Conservation (phyloP, 92 coral and sea anemone genomes). For the Palythoa caribaeorum region DNA sequence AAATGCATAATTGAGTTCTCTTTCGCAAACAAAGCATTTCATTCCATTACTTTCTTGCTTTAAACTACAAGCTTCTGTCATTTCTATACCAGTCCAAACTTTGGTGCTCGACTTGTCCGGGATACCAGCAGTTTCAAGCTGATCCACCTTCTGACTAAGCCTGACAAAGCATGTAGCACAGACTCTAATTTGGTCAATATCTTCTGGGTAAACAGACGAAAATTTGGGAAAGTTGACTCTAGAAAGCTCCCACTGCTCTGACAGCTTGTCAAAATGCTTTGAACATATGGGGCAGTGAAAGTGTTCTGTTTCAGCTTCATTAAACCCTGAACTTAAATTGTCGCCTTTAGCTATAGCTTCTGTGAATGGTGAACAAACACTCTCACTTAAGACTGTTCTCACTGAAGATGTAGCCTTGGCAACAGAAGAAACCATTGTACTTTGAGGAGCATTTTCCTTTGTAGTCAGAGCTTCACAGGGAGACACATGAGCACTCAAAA, state of each 20-base stretch:
- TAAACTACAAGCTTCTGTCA: constrained; percentile 27
- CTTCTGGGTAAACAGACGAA: constrained; percentile 63
- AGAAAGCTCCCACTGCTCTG: constrained; percentile 69
- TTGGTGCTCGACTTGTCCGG: constrained; percentile 74
- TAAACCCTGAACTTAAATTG: too few relatives aligned
- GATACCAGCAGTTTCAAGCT: constrained; percentile 73
- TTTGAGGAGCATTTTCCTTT: background rate
- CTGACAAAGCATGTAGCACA: constrained; percentile 75
- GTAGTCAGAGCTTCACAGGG: background rate
- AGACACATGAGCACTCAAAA: background rate
- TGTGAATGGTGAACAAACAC: too few relatives aligned
- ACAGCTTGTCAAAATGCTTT: constrained; percentile 54
- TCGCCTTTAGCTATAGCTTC: background rate
- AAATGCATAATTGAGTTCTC: constrained; percentile 38
- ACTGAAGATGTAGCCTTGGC: background rate
- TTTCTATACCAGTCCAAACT: constrained; percentile 75
- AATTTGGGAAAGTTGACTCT: constrained; percentile 77
- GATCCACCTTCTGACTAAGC: constrained; percentile 80
- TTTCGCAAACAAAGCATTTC: constrained; percentile 79
- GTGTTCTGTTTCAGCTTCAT: background rate
- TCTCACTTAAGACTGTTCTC: background rate
- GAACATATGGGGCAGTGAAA: constrained; percentile 76
- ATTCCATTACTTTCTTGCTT: constrained; percentile 21
- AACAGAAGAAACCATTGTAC: background rate
- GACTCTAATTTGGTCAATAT: constrained; percentile 72